Evolutionary conservation across 2,113 vertebrate genomes (phyloP), one percentile per base, ranked within the genome.

Genomic region (Pachyramphus minor): DNA sequence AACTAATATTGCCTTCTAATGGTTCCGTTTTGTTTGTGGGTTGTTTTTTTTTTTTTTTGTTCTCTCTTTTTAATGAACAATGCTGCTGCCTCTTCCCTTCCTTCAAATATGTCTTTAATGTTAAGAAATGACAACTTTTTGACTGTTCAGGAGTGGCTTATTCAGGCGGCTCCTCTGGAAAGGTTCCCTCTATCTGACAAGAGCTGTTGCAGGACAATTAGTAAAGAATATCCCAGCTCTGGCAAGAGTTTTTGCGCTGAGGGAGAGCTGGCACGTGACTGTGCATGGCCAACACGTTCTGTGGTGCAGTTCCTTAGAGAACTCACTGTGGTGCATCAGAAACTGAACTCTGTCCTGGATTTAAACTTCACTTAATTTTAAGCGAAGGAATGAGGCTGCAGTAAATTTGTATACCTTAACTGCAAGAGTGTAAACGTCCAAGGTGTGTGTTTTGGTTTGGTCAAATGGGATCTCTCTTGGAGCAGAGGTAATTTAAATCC

Each of bases 41-140:
- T 58, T 37, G 6, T 42, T 12, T 1, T n/a, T 44, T 17, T 2
- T 42, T 12, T 1, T n/a, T 44, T 17, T 2, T 31, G 12, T 21
- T 7, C 4, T 37, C 74, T 77, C 4, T 80, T 80, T 72, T 82
- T 56, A 84, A 24, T 66, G 30, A 82, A 24, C 27, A 69, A 7
- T 67, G 50, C 25, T 83, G 35, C 41, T 77, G 4, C 59, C 14
- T 4, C n/a, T 89, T 76, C 71, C 31, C n/a, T 20, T 69, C 89
- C 39, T 44, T 35, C 33, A 42, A 52, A 69, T 58, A 47, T 4
- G 7, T 16, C 76, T 80, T 90, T 80, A 17, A 52, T 1, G 12
- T 78, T 24, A 66, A 44, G 31, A 7, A 27, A 14, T 47, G 23
- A 53, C 37, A 58, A 12, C 27, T 93, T 56, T 77, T 62, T 94